Base-by-base conservation (phyloP, 1,140 invertebrate species). In the Formica selysi region DNA sequence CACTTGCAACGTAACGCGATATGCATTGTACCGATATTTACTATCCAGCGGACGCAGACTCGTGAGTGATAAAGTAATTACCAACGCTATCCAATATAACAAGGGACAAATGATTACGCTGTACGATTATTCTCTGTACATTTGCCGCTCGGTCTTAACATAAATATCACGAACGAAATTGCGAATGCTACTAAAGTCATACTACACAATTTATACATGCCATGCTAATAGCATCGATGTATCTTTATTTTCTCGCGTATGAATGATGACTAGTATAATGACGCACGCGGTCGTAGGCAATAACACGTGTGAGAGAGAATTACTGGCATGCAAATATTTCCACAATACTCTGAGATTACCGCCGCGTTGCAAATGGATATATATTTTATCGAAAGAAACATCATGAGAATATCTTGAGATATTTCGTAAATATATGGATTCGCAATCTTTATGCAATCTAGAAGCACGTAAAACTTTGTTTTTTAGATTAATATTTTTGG, bases 121-220 rank as follows among this genome's bases (percentile, higher is more conserved):
- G 19, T 32, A 29, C 51, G 19, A 73, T 71, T 57, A 67, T 36
- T 71, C 38, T 73, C 22, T 70, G 26, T 59, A 71, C 26, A 68
- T 26, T 65, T 36, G 1, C 22, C 16, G 67, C 19, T 73, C 38
- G 68, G 13, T 48, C 38, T 83, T 74, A 61, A 74, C 26, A 62
- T 73, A 83, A 44, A 74, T 36, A 59, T 81, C 10, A 32, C 68
- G 57, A 73, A 59, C 3, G 0, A 71, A 71, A 81, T 67, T 59
- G 79, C 38, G n/a, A 44, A 83, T 38, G 26, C 57, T 73, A 36
- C 65, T 32, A 41, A 57, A 44, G 26, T 81, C 36, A 44, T 57
- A 29, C 76, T 41, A 10, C 3, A 41, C 59, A 61, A 83, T 83
- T 83, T 61, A 83, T 48, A 83, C 26, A 26, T 4, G 48, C 22